Conservation (phyloP, 2,797 vertebrate species). For the Selene dorsalis region DNA sequence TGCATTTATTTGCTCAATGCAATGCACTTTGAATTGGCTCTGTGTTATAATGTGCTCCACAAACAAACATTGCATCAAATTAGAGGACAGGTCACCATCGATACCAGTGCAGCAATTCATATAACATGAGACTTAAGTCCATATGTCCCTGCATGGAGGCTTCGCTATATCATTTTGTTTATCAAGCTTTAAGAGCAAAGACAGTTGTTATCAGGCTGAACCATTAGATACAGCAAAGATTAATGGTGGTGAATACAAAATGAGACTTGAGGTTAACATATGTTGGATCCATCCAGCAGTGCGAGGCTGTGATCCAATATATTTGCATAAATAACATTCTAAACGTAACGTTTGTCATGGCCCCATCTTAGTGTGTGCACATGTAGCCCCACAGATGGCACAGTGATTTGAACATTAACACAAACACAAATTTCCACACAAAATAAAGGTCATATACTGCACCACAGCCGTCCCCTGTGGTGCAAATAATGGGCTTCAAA, state of each 20-base stretch:
- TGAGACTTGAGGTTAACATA: background rate
- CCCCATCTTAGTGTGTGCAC: background rate
- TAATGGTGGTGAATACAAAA: constrained; percentile 13
- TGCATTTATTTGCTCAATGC: too few relatives aligned
- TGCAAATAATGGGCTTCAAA: constrained; percentile 44
- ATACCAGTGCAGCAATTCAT: background rate
- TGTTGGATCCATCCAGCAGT: background rate
- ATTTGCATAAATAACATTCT: background rate
- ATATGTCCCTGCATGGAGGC: background rate
- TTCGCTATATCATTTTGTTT: background rate
- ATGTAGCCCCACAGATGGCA: background rate
- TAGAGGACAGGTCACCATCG: background rate
- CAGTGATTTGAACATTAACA: constrained; percentile 7
- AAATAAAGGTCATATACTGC: constrained; percentile 19
- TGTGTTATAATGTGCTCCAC: background rate
- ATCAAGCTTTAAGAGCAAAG: constrained; percentile 10
- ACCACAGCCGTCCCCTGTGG: constrained; percentile 3
- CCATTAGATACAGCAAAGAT: background rate
- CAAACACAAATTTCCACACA: constrained; percentile 20
- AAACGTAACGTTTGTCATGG: background rate
- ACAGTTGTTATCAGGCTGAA: background rate
- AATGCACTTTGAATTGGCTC: background rate
- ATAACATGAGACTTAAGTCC: background rate
- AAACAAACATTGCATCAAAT: too few relatives aligned
- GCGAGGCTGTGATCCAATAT: background rate